These are phyloP conservation scores for Protaetia brevitarsis DNA, from an alignment of 1,140 invertebrate species.

Conservation along the genomic window DNA sequence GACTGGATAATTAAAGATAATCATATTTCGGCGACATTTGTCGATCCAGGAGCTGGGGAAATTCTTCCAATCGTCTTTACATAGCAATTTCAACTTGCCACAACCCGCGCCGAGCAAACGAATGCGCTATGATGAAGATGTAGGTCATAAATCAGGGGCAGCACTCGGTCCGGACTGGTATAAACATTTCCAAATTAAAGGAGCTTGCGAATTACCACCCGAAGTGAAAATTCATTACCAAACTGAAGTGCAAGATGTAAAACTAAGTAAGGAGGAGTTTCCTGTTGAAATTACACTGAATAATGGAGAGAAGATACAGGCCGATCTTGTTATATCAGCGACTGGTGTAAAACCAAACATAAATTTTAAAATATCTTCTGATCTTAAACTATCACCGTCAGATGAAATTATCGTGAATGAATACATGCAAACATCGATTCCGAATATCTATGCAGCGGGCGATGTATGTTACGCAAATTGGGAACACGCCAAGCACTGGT, in stretches of 20 bases:
- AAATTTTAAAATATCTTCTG: conserved; percentile 57
- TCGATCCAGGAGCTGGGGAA: conserved; percentile 94
- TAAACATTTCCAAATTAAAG: conserved; percentile 63
- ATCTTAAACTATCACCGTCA: conserved; percentile 40
- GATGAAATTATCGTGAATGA: conserved; percentile 71
- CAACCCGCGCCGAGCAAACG: conserved; percentile 56
- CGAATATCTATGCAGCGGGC: conserved; percentile 88
- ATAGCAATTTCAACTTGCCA: not conserved
- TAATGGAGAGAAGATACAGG: conserved; percentile 72
- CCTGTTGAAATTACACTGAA: conserved; percentile 71
- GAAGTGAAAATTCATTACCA: conserved; percentile 62
- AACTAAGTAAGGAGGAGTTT: conserved; percentile 54
- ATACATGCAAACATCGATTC: conserved; percentile 76
- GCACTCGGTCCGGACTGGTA: conserved; percentile 97
- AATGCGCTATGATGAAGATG: conserved; percentile 65
- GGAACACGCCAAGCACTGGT: conserved; percentile 81
- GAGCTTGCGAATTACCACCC: conserved; percentile 48
- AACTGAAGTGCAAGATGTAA: conserved; percentile 63
- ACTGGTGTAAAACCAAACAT: conserved; percentile 84
- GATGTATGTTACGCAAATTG: conserved; percentile 86
- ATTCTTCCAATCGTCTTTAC: conserved; percentile 71
- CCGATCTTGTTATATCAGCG: conserved; percentile 93
- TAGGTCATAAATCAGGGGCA: conserved; percentile 61
- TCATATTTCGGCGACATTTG: conserved; percentile 88
- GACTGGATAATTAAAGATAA: conserved; percentile 93